Conservation (phyloP, 2,888 invertebrate species). For the Drosophila hawaiiensis region DNA sequence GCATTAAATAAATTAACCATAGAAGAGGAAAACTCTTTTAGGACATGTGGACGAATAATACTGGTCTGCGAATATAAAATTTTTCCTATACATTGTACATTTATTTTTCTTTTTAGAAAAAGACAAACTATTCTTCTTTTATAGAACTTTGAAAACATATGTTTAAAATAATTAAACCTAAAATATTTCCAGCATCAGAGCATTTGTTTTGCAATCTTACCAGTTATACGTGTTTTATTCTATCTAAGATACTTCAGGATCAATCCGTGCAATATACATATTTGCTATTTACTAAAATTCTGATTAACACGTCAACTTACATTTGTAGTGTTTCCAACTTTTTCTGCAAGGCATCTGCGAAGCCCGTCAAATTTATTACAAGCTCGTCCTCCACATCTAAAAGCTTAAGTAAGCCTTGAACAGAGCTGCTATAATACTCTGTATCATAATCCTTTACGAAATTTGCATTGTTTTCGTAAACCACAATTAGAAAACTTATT, state of each 20-base stretch:
- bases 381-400: constrained; percentile 43
- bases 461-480: background rate
- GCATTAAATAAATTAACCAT: background rate
- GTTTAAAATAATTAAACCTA: background rate
- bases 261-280: background rate
- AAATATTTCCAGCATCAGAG: background rate
- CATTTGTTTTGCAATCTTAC: background rate
- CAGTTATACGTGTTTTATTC: background rate
- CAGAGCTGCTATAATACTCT: constrained; percentile 43
- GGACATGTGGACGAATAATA: background rate
- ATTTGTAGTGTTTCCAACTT: constrained; percentile 39
- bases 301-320: constrained; percentile 30
- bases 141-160: background rate
- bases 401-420: constrained; percentile 31
- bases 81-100: background rate
- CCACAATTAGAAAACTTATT: background rate
- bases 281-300: background rate
- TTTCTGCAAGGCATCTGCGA: constrained; percentile 34
- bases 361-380: constrained; percentile 31
- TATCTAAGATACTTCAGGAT: background rate
- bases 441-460: fast-evolving
- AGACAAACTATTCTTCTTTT: background rate
- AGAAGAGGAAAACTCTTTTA: background rate
- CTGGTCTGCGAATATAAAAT: background rate
- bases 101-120: background rate